Evolutionary conservation across 2,113 vertebrate genomes (phyloP), one percentile per base, ranked within the genome.

Genomic region (Verasper variegatus): DNA sequence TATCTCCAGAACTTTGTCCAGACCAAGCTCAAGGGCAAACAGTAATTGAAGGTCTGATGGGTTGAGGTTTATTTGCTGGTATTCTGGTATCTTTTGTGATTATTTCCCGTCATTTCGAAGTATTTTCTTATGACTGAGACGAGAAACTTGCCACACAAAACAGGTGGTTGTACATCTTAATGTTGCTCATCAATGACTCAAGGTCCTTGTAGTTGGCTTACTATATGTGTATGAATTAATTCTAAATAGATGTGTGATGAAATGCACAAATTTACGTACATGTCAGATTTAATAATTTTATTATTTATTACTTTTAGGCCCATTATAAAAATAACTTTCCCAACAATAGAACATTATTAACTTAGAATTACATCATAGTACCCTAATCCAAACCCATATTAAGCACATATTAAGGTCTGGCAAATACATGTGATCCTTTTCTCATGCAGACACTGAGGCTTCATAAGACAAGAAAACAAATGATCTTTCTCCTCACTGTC

Each of bases 1-100:
- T 42, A 76, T 83, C 24, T 59, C 5, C 26, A 5, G 35, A 89
- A 92, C 82, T 90, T 90, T 83, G 66, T 27, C 51, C 49, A 71
- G 40, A 12, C 68, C 56, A 64, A 27, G 72, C 81, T 92, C 91
- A 92, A 93, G 91, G 91, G 82, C 91, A 91, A 92, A 91, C 69
- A 62, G 35, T 55, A 72, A 74, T 52, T 79, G 83, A 79, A 85
- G 81, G 88, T 81, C 77, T 86, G 15, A 81, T 37, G 67, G 55
- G 12, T 63, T 58, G 0, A 65, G 58, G 9, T 72, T 47, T 64
- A 27, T 71, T 64, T 76, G 8, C 3, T 64, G 47, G 20, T 70
- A 11, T 59, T 56, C 37, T 42, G 70, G 56, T 74, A 63, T 60
- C 2, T 4, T 68, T 56, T 67, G 26, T 45, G 40, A 15, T 49